Evolutionary conservation across 1,140 invertebrate species (phyloP).

Genomic region (Gonioctena quinquepunctata): DNA sequence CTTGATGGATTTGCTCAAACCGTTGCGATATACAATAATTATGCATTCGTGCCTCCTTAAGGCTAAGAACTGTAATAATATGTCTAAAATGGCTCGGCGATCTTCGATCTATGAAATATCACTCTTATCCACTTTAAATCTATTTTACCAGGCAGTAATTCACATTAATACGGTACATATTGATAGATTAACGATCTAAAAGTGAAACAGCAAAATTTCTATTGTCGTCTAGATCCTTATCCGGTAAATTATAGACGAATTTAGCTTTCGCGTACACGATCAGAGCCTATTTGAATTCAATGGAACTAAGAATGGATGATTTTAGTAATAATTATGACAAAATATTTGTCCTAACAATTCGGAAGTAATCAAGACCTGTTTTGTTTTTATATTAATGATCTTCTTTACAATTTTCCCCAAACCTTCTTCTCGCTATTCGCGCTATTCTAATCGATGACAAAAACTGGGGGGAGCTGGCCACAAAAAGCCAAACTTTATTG

Average conservation of each 20-base stretch:
- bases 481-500: too few relatives aligned
- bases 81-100: slow-evolving; percentile 11
- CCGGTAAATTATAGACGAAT: slow-evolving; percentile 17
- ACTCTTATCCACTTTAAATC: slow-evolving; percentile 18
- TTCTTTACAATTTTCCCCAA: too few relatives aligned
- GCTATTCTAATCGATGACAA: too few relatives aligned
- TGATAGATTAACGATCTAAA: slow-evolving; percentile 16
- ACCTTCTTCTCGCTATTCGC: too few relatives aligned
- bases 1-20: slow-evolving; percentile 2
- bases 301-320: neutral
- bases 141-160: slow-evolving; percentile 8
- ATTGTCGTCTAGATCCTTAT: slow-evolving; percentile 17
- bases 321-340: neutral
- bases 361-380: too few relatives aligned
- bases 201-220: slow-evolving; percentile 18
- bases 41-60: slow-evolving; percentile 19
- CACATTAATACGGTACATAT: slow-evolving; percentile 16
- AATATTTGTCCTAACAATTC: neutral
- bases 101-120: slow-evolving; percentile 12
- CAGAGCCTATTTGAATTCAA: neutral
- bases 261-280: neutral
- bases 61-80: slow-evolving; percentile 21
- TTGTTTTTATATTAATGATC: too few relatives aligned
- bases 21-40: slow-evolving; percentile 20
- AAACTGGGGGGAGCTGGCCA: too few relatives aligned